These are phyloP conservation scores for Phoxinus dragarum DNA, from an alignment of 2,797 vertebrate genomes.

Conservation along the genomic window DNA sequence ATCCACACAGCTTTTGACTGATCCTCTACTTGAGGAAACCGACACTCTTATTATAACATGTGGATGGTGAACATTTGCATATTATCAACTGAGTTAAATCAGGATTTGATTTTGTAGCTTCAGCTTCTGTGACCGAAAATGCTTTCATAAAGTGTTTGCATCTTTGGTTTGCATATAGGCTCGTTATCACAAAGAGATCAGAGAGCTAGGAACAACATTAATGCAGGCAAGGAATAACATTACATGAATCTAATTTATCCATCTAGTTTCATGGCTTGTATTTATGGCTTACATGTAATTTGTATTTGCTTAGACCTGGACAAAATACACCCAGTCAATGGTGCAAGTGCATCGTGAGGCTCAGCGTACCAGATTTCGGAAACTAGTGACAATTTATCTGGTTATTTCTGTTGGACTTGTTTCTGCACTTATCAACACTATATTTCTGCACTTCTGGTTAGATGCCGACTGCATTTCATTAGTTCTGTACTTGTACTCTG, in stretches of 20 bases:
- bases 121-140: not conserved
- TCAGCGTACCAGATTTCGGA: no score
- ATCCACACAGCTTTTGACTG: not conserved
- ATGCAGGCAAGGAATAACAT: no score
- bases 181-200: no score
- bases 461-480: no score
- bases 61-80: conserved; percentile 5
- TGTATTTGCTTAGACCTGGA: not conserved
- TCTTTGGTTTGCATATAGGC: not conserved
- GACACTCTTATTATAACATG: not conserved
- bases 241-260: not conserved
- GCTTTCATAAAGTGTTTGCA: not conserved
- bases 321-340: not conserved
- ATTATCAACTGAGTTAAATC: not conserved
- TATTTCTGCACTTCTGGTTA: no score
- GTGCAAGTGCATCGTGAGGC: no score
- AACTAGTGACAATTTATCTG: no score
- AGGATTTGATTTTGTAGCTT: not conserved
- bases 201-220: not conserved
- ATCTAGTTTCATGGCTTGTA: not conserved
- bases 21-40: not conserved
- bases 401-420: no score
- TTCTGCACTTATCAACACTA: no score
- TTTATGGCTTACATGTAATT: not conserved
- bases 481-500: no score